Conservation (phyloP, 2,888 invertebrate species). For the Xanthorhoe designata region DNA sequence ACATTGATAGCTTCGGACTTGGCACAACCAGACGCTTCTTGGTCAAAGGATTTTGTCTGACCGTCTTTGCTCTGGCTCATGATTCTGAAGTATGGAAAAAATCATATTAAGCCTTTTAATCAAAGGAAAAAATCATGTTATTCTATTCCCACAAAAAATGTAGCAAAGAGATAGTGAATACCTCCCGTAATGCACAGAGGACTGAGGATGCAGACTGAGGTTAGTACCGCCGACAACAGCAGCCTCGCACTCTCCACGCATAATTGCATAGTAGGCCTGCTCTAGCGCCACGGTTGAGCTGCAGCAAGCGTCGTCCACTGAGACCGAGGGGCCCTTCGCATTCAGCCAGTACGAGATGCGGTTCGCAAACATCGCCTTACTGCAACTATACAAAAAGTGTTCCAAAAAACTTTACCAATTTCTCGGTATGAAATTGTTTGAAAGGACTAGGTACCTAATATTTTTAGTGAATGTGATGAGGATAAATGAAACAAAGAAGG, state of each 20-base stretch:
- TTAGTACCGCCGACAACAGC: constrained; percentile 86
- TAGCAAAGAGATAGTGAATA: constrained; percentile 15
- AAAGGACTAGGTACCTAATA: too few relatives aligned
- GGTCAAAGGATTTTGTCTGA: constrained; percentile 93
- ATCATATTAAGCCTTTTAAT: too few relatives aligned
- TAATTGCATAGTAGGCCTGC: constrained; percentile 56
- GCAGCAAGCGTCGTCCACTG: constrained; percentile 56
- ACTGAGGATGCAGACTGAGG: constrained; percentile 67
- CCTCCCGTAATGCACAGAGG: constrained; percentile 48
- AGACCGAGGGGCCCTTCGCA: constrained; percentile 60
- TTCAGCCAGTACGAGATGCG: constrained; percentile 68
- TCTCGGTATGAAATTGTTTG: too few relatives aligned
- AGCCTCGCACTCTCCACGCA: constrained; percentile 62
- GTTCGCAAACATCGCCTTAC: constrained; percentile 61
- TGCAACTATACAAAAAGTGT: constrained; percentile 47
- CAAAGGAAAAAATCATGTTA: too few relatives aligned
- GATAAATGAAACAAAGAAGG: too few relatives aligned
- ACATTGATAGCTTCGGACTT: constrained; percentile 89
- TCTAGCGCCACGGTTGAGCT: constrained; percentile 57
- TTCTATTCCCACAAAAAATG: too few relatives aligned
- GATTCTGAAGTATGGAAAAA: constrained; percentile 44
- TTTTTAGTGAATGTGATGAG: too few relatives aligned
- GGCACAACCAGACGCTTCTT: constrained; percentile 88
- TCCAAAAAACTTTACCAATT: too few relatives aligned
- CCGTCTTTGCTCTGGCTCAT: constrained; percentile 89